Evolutionary conservation across 92 coral and sea anemone genomes (phyloP).

Genomic region (Metridium senile): DNA sequence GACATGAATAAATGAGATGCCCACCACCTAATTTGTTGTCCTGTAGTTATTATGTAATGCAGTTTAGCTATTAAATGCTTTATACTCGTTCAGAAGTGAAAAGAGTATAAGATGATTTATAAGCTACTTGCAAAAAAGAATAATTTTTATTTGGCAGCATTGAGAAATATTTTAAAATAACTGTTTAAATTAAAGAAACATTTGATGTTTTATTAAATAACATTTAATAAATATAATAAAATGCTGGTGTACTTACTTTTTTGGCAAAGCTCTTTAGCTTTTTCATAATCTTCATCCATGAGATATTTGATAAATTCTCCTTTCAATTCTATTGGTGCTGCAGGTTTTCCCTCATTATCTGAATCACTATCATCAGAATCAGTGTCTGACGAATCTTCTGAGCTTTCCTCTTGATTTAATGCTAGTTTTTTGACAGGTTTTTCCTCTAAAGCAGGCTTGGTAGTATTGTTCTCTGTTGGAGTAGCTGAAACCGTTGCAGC

Average conservation of each 20-base stretch:
- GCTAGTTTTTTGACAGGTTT: conserved; percentile 17
- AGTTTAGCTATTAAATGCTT: too few relatives aligned
- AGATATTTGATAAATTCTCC: conserved; percentile 77
- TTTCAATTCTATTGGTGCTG: conserved; percentile 74
- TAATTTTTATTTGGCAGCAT: too few relatives aligned
- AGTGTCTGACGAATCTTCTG: conserved; percentile 43
- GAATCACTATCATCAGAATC: conserved; percentile 34
- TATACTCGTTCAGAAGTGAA: too few relatives aligned
- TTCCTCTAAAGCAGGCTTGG: not conserved
- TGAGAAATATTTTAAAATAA: too few relatives aligned
- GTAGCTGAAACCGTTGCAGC: not conserved
- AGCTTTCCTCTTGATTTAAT: conserved; percentile 43
- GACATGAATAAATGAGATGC: too few relatives aligned
- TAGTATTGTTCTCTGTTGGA: not conserved
- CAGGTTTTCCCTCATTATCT: conserved; percentile 24
- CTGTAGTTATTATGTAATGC: too few relatives aligned
- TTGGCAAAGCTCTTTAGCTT: conserved; percentile 75
- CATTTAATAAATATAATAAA: not conserved
- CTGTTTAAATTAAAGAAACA: too few relatives aligned
- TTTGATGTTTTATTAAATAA: too few relatives aligned
- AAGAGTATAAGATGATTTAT: too few relatives aligned
- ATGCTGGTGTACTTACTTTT: conserved; percentile 43
- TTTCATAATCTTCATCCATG: conserved; percentile 74
- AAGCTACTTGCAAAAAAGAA: too few relatives aligned
- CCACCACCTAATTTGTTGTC: too few relatives aligned